phyloP scores from a whole-genome alignment of 1,140 invertebrate species.

The Micrasema longulum region DNA sequence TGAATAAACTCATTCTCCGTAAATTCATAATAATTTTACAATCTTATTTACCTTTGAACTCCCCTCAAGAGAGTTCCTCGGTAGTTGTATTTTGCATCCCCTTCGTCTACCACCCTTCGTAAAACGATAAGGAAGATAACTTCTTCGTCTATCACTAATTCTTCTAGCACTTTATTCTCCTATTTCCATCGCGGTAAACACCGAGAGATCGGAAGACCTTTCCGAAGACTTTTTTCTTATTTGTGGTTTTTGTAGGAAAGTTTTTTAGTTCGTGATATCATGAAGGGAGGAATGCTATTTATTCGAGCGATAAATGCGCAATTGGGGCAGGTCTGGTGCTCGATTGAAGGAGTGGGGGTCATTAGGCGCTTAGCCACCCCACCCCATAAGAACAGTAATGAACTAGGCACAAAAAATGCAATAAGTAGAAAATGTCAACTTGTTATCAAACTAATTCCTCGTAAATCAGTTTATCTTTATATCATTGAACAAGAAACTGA shows the following conservation, averaged over 20 bases:
- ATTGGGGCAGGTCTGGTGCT: conserved; percentile 48
- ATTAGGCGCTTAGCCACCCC: conserved; percentile 43
- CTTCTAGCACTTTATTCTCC: too few relatives aligned
- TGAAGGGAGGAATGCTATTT: conserved; percentile 42
- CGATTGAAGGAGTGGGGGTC: conserved; percentile 33
- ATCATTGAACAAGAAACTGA: too few relatives aligned
- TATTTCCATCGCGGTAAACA: conserved; percentile 42
- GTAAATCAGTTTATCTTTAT: too few relatives aligned
- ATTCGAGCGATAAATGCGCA: conserved; percentile 50
- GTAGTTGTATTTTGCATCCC: too few relatives aligned
- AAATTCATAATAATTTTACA: too few relatives aligned
- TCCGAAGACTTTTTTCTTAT: conserved; percentile 34
- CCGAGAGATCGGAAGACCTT: conserved; percentile 29
- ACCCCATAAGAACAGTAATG: background rate
- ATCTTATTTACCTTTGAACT: too few relatives aligned
- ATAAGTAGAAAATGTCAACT: background rate
- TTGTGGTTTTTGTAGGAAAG: conserved; percentile 32
- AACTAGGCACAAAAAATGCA: background rate
- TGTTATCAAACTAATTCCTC: background rate
- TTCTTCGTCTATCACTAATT: too few relatives aligned
- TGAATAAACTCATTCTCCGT: too few relatives aligned
- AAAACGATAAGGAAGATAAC: too few relatives aligned
- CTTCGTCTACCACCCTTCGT: too few relatives aligned
- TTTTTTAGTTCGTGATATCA: conserved; percentile 44
- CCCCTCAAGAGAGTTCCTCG: too few relatives aligned